Evolutionary conservation across 2,797 vertebrate species (phyloP).

Genomic region (Australoheros facetus): DNA sequence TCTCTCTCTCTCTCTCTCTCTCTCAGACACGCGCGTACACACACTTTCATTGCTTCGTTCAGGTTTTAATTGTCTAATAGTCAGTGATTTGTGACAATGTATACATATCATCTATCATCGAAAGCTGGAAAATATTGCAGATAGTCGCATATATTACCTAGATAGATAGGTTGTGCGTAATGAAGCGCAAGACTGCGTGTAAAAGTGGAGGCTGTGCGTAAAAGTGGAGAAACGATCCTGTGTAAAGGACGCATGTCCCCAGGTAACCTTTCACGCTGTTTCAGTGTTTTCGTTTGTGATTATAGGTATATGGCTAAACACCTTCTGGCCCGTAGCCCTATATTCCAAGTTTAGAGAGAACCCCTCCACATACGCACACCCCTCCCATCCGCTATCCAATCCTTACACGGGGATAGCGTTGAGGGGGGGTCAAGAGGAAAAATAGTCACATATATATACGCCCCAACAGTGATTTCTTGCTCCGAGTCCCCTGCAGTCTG

Average conservation of each 20-base stretch:
- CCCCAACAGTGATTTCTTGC: slow-evolving; percentile 63
- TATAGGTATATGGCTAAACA: slow-evolving; percentile 54
- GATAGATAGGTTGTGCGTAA: slow-evolving; percentile 18
- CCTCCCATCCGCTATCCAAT: slow-evolving; percentile 73
- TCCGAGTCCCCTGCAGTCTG: slow-evolving; percentile 80
- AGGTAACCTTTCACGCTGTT: slow-evolving; percentile 34
- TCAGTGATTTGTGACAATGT: neutral
- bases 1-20: neutral
- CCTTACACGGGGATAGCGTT: slow-evolving; percentile 40
- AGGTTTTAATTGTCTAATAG: neutral
- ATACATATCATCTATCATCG: neutral
- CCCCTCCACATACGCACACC: slow-evolving; percentile 24
- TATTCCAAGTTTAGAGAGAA: slow-evolving; percentile 75
- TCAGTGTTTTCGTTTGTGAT: slow-evolving; percentile 62
- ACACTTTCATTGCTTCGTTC: neutral
- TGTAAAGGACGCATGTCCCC: slow-evolving; percentile 13
- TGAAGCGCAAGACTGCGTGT: slow-evolving; percentile 29
- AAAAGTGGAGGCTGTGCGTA: slow-evolving; percentile 7
- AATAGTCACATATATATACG: slow-evolving; percentile 82
- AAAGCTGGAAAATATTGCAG: neutral
- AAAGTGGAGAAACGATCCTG: neutral
- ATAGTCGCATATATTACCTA: neutral
- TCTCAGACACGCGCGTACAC: no score
- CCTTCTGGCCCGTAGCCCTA: slow-evolving; percentile 36
- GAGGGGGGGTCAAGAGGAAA: slow-evolving; percentile 68